Percentiles rank a stretch among this genome's conserved stretches.
Evolutionary conservation across 2,113 vertebrate species (phyloP).

Genomic region (Casuarius casuarius): DNA sequence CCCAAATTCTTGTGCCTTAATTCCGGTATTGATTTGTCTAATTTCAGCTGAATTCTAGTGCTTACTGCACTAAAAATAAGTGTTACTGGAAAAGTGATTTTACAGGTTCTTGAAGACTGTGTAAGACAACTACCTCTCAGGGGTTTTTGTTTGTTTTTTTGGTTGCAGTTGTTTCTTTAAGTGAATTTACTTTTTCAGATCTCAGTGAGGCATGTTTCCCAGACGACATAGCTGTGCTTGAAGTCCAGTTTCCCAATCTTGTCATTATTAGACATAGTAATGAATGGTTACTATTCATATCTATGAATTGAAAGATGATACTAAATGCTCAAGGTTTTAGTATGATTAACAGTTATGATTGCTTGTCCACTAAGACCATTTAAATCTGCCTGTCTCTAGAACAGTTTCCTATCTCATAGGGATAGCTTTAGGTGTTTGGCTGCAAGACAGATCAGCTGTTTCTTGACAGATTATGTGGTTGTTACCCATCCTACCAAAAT

Average conservation of each 20-base stretch:
- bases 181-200: neutral
- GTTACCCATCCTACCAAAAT: neutral
- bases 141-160: neutral
- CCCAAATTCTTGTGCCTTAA: neutral
- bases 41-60: neutral
- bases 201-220: neutral
- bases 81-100: neutral
- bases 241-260: neutral
- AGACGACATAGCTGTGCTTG: constrained; percentile 16
- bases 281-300: constrained; percentile 7
- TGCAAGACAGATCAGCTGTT: neutral
- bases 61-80: neutral
- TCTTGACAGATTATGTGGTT: neutral
- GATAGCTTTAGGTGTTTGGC: neutral
- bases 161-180: neutral
- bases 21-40: neutral
- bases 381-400: neutral
- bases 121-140: neutral
- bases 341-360: neutral
- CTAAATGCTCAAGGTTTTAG: neutral
- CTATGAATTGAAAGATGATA: neutral
- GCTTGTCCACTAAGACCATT: neutral
- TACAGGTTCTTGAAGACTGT: neutral
- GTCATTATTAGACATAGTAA: neutral
- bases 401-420: neutral